Evolutionary conservation across 2,888 invertebrate genomes (phyloP).

Genomic region (Anorthoa munda): DNA sequence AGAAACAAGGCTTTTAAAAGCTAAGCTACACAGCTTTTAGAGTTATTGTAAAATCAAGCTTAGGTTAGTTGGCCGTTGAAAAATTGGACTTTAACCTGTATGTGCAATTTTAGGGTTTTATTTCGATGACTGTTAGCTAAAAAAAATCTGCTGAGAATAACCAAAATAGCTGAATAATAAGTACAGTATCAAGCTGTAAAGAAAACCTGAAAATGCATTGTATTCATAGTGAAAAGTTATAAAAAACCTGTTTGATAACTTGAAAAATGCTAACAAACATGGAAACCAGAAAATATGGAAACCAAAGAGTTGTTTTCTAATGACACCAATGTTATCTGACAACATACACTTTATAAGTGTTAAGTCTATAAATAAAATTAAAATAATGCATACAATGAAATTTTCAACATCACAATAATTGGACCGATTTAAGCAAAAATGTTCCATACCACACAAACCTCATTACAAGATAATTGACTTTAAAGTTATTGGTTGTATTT

Average conservation of each 20-base stretch:
- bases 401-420: background rate
- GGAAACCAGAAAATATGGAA: background rate
- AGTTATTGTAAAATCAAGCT: too few relatives aligned
- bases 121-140: background rate
- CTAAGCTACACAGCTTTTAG: too few relatives aligned
- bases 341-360: background rate
- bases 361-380: background rate
- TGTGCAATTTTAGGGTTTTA: background rate
- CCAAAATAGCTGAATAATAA: background rate
- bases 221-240: too few relatives aligned
- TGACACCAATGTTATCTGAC: rapidly evolving
- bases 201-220: background rate
- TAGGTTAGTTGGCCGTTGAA: too few relatives aligned
- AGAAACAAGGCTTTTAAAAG: too few relatives aligned
- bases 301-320: background rate
- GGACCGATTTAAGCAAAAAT: too few relatives aligned
- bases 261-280: background rate
- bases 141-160: background rate
- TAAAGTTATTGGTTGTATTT: too few relatives aligned
- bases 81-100: background rate
- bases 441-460: too few relatives aligned
- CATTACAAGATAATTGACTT: too few relatives aligned
- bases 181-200: background rate
- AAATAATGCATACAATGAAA: background rate
- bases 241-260: background rate